Conservation (phyloP, 2,888 invertebrate species). For the Thymelicus sylvestris region DNA sequence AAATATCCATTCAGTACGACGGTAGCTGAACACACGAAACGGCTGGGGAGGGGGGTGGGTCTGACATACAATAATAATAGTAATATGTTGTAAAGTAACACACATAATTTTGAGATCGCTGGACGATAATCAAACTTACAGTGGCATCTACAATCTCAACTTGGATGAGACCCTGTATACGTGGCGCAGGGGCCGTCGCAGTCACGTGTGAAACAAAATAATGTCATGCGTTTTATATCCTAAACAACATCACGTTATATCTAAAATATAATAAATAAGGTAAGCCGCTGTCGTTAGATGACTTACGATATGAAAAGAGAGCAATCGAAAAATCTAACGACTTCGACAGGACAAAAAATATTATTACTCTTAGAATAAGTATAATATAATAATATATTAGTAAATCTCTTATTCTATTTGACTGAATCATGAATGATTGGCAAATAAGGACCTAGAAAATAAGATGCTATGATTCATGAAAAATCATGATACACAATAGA, state of each 20-base stretch:
- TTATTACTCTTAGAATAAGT: background rate
- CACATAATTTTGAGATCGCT: constrained; percentile 73
- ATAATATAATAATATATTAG: background rate
- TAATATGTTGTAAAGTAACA: constrained; percentile 68
- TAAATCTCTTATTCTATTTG: background rate
- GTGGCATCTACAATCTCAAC: constrained; percentile 82
- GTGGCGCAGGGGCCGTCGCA: constrained; percentile 69
- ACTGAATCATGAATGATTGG: background rate
- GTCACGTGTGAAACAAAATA: constrained; percentile 82
- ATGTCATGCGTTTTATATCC: constrained; percentile 66
- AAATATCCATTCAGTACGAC: constrained; percentile 66
- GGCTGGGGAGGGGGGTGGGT: constrained; percentile 52
- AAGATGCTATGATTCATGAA: background rate
- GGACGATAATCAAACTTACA: constrained; percentile 82
- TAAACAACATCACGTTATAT: constrained; percentile 42
- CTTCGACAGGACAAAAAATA: constrained; percentile 2
- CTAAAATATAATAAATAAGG: background rate
- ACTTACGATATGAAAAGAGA: background rate
- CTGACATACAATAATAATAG: constrained; percentile 36
- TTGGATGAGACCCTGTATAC: constrained; percentile 79
- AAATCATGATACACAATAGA: background rate
- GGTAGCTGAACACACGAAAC: constrained; percentile 73
- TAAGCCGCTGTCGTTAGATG: constrained; percentile 13
- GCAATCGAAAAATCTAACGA: constrained; percentile 17
- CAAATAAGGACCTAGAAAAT: background rate